A percentile compares a stretch with the other conserved stretches of the same genome.
These are phyloP conservation scores for Cephus pulcher DNA, from an alignment of 2,888 invertebrate species.

Conservation along the genomic window DNA sequence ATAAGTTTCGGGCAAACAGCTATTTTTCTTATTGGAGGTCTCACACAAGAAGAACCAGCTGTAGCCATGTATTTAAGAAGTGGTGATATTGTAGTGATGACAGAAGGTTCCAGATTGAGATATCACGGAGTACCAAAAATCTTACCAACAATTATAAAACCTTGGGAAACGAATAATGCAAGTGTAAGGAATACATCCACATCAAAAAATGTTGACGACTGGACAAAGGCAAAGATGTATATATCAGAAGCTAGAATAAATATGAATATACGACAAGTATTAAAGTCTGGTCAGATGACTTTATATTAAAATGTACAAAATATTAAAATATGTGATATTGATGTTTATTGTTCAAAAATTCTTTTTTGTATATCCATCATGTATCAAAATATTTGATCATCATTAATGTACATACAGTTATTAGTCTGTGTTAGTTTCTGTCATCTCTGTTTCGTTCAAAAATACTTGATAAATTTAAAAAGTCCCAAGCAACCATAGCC, in stretches of 20 bases:
- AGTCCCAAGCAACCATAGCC: conserved; percentile 41
- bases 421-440: background rate
- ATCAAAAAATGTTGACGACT: conserved; percentile 37
- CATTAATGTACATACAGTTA: background rate
- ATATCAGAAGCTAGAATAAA: conserved; percentile 81
- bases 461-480: conserved; percentile 27
- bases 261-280: conserved; percentile 93
- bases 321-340: background rate
- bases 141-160: conserved; percentile 67
- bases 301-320: conserved; percentile 43
- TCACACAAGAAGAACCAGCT: conserved; percentile 75
- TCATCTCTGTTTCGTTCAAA: background rate
- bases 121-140: conserved; percentile 97
- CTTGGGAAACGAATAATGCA: conserved; percentile 67
- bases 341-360: background rate
- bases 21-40: conserved; percentile 92
- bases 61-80: conserved; percentile 81
- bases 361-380: background rate
- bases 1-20: conserved; percentile 96
- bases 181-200: conserved; percentile 9
- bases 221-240: conserved; percentile 49
- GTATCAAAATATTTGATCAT: background rate
- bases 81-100: conserved; percentile 95
- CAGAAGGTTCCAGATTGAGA: conserved; percentile 82
- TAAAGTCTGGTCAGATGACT: conserved; percentile 71